These are phyloP conservation scores for Petrosia ficiformis DNA, from an alignment of 37 sponge, comb jelly and placozoan species.

Conservation along the genomic window DNA sequence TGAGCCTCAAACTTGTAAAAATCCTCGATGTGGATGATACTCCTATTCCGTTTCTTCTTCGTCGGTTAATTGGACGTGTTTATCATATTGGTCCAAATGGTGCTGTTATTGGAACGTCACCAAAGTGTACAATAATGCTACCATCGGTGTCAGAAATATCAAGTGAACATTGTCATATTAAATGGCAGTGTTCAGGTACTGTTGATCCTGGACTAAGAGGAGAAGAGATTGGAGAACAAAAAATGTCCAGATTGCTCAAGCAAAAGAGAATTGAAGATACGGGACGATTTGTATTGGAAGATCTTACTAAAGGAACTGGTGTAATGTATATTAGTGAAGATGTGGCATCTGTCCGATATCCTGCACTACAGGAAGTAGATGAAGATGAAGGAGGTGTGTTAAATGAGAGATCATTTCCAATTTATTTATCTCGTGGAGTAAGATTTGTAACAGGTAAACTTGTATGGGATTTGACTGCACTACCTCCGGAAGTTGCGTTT, in stretches of 20 bases:
- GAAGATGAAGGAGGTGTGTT: too few relatives aligned
- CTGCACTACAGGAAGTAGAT: neutral
- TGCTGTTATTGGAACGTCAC: slow-evolving; percentile 45
- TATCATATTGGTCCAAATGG: slow-evolving; percentile 69
- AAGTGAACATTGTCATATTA: slow-evolving; percentile 28
- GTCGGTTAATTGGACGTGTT: slow-evolving; percentile 34
- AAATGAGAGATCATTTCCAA: too few relatives aligned
- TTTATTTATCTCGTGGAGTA: slow-evolving; percentile 6
- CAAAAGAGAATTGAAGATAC: neutral
- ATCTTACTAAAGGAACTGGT: neutral
- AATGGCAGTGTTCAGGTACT: too few relatives aligned
- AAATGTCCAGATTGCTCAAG: neutral
- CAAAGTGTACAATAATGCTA: slow-evolving; percentile 34
- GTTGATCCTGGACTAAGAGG: slow-evolving; percentile 4
- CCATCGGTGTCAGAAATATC: slow-evolving; percentile 38
- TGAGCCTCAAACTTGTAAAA: slow-evolving; percentile 23
- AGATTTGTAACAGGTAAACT: slow-evolving; percentile 42
- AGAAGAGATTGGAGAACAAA: neutral
- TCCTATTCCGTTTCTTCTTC: slow-evolving; percentile 34
- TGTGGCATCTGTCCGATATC: neutral
- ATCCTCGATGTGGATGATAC: neutral
- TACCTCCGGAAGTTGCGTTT: slow-evolving; percentile 26
- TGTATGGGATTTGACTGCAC: slow-evolving; percentile 51
- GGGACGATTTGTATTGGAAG: neutral
- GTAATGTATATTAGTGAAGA: neutral